Percentiles rank a stretch among this genome's conserved stretches.
Evolutionary conservation across 2,113 vertebrate genomes (phyloP).

Genomic region (Peromyscus californicus): DNA sequence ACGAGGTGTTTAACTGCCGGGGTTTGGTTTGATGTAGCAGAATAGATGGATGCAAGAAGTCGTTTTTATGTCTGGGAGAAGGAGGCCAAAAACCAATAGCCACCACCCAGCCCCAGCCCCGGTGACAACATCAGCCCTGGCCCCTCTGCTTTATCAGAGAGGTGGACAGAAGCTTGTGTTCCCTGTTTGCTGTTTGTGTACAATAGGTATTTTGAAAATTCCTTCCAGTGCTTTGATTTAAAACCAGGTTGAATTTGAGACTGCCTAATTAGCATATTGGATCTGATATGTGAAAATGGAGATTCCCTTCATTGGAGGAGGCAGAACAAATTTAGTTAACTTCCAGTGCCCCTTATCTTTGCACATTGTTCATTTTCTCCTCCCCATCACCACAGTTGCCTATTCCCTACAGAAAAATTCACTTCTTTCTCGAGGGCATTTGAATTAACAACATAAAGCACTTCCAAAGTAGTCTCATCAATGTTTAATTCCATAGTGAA

Average conservation of each 20-base stretch:
- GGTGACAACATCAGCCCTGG: neutral
- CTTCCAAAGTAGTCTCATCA: slow-evolving; percentile 81
- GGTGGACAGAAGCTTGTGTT: neutral
- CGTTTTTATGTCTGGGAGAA: slow-evolving; percentile 42
- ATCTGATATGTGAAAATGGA: slow-evolving; percentile 75
- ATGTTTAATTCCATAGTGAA: slow-evolving; percentile 81
- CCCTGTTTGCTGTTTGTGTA: neutral
- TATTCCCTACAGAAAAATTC: slow-evolving; percentile 63
- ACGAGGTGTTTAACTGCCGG: slow-evolving; percentile 29
- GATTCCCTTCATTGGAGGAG: slow-evolving; percentile 54
- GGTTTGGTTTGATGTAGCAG: slow-evolving; percentile 41
- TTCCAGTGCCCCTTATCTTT: slow-evolving; percentile 62
- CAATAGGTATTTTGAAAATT: slow-evolving; percentile 65
- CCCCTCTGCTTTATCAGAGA: slow-evolving; percentile 1
- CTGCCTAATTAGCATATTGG: slow-evolving; percentile 66
- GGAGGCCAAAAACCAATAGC: neutral
- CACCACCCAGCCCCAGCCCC: slow-evolving; percentile 8
- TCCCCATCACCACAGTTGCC: neutral
- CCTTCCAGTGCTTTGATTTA: slow-evolving; percentile 40
- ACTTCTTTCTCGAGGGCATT: slow-evolving; percentile 56
- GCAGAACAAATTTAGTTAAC: slow-evolving; percentile 66
- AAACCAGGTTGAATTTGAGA: slow-evolving; percentile 45
- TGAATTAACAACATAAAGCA: slow-evolving; percentile 78
- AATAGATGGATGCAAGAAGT: slow-evolving; percentile 54
- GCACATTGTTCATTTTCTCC: neutral